A percentile compares a stretch with the other conserved stretches of the same genome.
These are phyloP conservation scores for Phylloscopus whistleri DNA, from an alignment of 2,113 vertebrate species.

Conservation along the genomic window DNA sequence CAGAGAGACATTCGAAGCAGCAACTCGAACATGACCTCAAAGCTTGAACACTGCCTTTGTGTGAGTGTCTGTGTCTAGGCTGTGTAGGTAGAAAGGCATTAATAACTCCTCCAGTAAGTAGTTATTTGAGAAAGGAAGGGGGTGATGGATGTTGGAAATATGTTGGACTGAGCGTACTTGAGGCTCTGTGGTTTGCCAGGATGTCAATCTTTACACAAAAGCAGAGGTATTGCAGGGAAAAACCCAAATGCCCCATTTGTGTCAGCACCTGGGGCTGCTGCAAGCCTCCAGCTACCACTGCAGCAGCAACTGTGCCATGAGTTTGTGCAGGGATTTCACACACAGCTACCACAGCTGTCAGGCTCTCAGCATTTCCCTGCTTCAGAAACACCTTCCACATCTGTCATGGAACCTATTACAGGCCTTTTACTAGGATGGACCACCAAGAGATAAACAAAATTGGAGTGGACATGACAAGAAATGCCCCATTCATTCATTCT, in stretches of 20 bases:
- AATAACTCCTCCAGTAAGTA: background rate
- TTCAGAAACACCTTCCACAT: background rate
- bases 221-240: background rate
- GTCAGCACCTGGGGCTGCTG: background rate
- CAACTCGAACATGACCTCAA: background rate
- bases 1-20: background rate
- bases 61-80: background rate
- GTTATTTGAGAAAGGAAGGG: background rate
- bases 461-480: background rate
- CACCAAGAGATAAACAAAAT: background rate
- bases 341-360: background rate
- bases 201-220: background rate
- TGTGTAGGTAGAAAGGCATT: slow-evolving; percentile 4
- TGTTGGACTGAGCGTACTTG: background rate
- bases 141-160: background rate
- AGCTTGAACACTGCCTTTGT: slow-evolving; percentile 17
- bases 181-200: background rate
- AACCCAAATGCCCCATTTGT: background rate
- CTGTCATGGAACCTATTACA: background rate
- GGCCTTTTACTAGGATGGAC: background rate
- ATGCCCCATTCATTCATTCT: background rate
- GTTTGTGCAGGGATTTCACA: background rate
- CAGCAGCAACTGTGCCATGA: accelerated
- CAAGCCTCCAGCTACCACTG: background rate
- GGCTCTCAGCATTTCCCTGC: background rate